Evolutionary conservation across 2,888 invertebrate genomes (phyloP), one percentile per base, ranked within the genome.

Genomic region (Cyrtodaria siliqua): DNA sequence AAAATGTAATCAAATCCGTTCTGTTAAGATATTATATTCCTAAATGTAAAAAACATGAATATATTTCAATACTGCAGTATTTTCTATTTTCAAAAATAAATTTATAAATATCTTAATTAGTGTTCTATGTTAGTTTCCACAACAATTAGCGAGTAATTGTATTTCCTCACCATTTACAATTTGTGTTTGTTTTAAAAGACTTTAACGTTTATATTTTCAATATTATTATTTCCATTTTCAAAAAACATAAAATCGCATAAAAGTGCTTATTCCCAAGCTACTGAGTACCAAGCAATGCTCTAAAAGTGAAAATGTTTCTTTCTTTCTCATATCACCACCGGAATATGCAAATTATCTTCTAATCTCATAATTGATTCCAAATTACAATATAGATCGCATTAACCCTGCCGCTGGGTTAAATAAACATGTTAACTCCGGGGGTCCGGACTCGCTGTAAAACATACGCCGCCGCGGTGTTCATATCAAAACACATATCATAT

Each of bases 291-390:
- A 8, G 40, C 40, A 16, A 38, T 38, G 16, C 16, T 38, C 40
- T 38, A 16, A 16, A 38, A 8, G 9, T 12, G 40, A 16, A 38
- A 38, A 38, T 38, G 40, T 12, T 12, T 12, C 40, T 8, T 38
- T 38, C 16, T 16, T 16, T 38, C 40, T 16, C 8, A 38, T 12
- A 38, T 16, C 40, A 16, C 16, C 40, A 16, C 16, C 40, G 16
- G 40, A 38, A 44, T 16, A 16, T 16, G 16, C n/a, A 18, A 72
- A 61, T 55, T 66, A 66, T 61, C 66, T 57, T 70, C 55, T 70
- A 76, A 76, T 76, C 76, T 42, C 56, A 27, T 76, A 70, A 76
- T 70, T 76, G 76, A 60, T 76, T 60, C 62, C 76, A 70, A 76
- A 52, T 66, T 50, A 44, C 47, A 60, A 57, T 40, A 52, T 24